phyloP scores from a whole-genome alignment of 2,113 vertebrate genomes.

The Recurvirostra avosetta region DNA sequence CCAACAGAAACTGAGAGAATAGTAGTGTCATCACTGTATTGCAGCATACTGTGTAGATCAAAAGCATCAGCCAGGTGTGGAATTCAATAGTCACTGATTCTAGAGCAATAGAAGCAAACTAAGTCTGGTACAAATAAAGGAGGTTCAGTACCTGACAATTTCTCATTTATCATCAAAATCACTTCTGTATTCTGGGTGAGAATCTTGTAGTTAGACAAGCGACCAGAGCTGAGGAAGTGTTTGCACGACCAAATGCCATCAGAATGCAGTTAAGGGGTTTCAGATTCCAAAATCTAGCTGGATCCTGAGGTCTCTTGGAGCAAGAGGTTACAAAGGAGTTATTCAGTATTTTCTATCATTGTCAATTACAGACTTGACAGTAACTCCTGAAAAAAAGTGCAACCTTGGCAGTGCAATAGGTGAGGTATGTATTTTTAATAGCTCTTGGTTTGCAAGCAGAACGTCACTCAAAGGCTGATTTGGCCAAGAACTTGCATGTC shows the following conservation, averaged over 20 bases:
- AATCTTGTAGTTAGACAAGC: not conserved
- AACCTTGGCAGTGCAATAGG: not conserved
- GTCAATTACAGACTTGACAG: conserved; percentile 4
- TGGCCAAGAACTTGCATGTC: not conserved
- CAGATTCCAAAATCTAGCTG: not conserved
- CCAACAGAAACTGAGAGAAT: not conserved
- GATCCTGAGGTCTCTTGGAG: not conserved
- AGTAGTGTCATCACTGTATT: not conserved
- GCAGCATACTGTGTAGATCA: not conserved
- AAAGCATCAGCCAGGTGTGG: not conserved
- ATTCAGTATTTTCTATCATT: not conserved
- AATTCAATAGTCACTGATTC: not conserved
- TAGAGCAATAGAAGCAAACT: not conserved
- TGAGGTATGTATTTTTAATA: conserved; percentile 41
- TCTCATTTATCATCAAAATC: not conserved
- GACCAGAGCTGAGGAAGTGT: not conserved
- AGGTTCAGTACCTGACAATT: not conserved
- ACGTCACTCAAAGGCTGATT: conserved; percentile 17
- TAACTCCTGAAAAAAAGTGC: conserved; percentile 1
- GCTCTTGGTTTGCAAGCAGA: not conserved
- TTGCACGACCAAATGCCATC: not conserved
- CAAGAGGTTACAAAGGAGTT: not conserved
- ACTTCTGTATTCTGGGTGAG: not conserved
- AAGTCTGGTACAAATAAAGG: not conserved
- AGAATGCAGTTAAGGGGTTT: not conserved